These are phyloP conservation scores for Empidonax traillii DNA, from an alignment of 2,113 vertebrate species.

Conservation along the genomic window DNA sequence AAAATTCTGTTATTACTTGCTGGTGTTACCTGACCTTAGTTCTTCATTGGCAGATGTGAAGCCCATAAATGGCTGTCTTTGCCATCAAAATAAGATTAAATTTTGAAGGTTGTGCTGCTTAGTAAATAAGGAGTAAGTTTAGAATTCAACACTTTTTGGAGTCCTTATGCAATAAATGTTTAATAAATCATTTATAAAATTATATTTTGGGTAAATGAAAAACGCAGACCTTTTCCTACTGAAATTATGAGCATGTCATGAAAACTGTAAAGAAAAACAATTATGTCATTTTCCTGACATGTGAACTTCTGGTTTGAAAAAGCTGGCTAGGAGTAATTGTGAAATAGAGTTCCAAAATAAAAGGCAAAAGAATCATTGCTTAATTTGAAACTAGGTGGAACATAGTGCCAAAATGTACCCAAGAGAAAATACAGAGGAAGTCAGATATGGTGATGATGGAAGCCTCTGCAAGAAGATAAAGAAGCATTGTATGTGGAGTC, in stretches of 20 bases:
- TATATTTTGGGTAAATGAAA: background rate
- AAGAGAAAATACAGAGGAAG: constrained; percentile 30
- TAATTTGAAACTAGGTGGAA: background rate
- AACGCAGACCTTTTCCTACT: background rate
- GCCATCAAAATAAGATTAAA: background rate
- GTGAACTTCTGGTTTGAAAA: constrained; percentile 36
- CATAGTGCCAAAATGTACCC: background rate
- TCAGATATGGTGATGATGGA: background rate
- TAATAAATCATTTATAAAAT: background rate
- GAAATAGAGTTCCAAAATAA: constrained; percentile 15
- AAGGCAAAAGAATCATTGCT: constrained; percentile 5
- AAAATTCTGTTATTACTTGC: background rate
- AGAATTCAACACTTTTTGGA: background rate
- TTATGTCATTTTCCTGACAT: constrained; percentile 56
- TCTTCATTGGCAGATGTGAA: background rate
- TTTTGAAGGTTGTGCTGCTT: background rate
- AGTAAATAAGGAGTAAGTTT: background rate
- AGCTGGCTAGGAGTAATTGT: constrained; percentile 34
- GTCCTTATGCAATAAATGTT: background rate
- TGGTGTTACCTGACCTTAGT: background rate
- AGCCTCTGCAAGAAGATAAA: constrained; percentile 2
- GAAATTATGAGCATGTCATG: background rate
- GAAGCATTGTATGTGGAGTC: background rate
- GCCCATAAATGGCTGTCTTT: background rate
- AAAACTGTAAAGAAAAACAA: constrained; percentile 56